Evolutionary conservation across 2,113 vertebrate genomes (phyloP).

Genomic region (Nycticryphes semicollaris): DNA sequence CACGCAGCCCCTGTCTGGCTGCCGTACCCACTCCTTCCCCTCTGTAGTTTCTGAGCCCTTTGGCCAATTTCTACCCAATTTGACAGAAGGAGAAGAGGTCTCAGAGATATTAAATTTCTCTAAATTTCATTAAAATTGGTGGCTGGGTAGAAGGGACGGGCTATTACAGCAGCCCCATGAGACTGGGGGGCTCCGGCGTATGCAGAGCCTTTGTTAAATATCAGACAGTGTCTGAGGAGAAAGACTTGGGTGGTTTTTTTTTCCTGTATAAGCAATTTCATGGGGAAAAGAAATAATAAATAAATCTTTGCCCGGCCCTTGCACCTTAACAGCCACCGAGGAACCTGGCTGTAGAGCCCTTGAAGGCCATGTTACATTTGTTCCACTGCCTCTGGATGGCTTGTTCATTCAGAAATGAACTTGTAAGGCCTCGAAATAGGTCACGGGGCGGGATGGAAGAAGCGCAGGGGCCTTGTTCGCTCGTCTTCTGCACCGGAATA

Average conservation of each 20-base stretch:
- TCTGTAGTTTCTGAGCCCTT: constrained; percentile 28
- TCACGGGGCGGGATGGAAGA: neutral
- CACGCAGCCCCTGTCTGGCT: neutral
- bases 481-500: neutral
- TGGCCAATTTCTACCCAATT: constrained; percentile 58
- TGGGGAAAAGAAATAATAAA: neutral
- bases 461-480: neutral
- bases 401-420: constrained; percentile 45
- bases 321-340: neutral
- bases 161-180: constrained; percentile 36
- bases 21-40: neutral
- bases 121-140: constrained; percentile 67
- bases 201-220: constrained; percentile 32
- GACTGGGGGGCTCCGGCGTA: neutral
- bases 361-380: constrained; percentile 41
- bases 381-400: constrained; percentile 6
- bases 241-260: neutral
- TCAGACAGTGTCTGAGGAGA: neutral
- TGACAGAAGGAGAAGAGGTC: constrained; percentile 47
- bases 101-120: constrained; percentile 64
- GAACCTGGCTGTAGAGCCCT: constrained; percentile 16
- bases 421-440: constrained; percentile 51
- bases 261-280: neutral
- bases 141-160: constrained; percentile 10
- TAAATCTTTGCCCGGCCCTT: neutral